Conservation (phyloP, 2,888 invertebrate genomes). For the Elmis aenea region DNA sequence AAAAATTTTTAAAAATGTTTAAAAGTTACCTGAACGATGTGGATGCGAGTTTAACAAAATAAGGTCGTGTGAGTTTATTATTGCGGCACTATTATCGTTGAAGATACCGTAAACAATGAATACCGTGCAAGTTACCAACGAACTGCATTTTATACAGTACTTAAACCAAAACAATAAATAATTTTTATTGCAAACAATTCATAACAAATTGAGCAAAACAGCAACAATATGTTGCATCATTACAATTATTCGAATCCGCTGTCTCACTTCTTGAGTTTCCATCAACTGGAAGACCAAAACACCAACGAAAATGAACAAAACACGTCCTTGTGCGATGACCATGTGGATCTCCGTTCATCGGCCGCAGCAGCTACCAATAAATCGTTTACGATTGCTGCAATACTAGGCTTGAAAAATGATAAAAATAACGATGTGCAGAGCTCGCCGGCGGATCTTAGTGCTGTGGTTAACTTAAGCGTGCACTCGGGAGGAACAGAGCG, state of each 20-base stretch:
- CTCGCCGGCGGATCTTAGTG: constrained; percentile 33
- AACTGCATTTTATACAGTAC: too few species aligned
- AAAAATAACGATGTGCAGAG: constrained; percentile 18
- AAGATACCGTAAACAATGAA: too few species aligned
- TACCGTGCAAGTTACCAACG: too few species aligned
- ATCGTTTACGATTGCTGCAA: constrained; percentile 85
- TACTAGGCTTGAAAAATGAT: constrained; percentile 64
- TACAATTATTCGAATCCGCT: constrained; percentile 44
- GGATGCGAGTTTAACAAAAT: too few species aligned
- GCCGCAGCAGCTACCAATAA: constrained; percentile 35
- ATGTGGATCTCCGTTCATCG: constrained; percentile 34
- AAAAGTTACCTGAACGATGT: too few species aligned
- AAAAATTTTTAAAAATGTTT: too few species aligned
- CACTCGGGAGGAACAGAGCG: constrained; percentile 42
- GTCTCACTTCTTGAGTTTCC: constrained; percentile 42
- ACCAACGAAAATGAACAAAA: constrained; percentile 34
- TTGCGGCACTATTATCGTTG: too few species aligned
- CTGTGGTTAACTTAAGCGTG: constrained; percentile 53
- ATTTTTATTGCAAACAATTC: background rate
- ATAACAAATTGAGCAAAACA: too few species aligned
- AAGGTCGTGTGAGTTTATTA: too few species aligned
- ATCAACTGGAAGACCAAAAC: constrained; percentile 39
- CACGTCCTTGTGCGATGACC: constrained; percentile 38
- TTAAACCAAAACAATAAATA: too few species aligned
- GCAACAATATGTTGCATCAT: constrained; percentile 39